Evolutionary conservation across 1,140 invertebrate species (phyloP).

Genomic region (Leptopilina clavipes): DNA sequence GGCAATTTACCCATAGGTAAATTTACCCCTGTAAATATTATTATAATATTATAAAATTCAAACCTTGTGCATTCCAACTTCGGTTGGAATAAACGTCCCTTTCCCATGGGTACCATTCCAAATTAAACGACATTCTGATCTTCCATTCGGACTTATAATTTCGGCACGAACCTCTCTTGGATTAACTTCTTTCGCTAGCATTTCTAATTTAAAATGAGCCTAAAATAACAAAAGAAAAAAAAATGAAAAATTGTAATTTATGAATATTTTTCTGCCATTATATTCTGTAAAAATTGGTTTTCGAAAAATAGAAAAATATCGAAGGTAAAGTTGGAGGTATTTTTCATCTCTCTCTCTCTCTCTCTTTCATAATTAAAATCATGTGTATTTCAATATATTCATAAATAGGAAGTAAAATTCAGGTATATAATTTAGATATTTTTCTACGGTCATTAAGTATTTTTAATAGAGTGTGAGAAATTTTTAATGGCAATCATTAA

Average conservation of each 20-base stretch:
- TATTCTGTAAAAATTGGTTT: no score
- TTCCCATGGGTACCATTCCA: slow-evolving; percentile 83
- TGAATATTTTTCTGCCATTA: no score
- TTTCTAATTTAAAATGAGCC: slow-evolving; percentile 88
- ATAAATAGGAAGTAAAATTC: neutral
- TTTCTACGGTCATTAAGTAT: slow-evolving; percentile 16
- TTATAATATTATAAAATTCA: slow-evolving; percentile 33
- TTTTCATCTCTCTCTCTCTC: neutral
- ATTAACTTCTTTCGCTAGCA: slow-evolving; percentile 85
- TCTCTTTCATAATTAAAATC: no score
- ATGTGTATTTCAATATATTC: neutral
- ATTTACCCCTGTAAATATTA: no score
- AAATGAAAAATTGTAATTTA: neutral
- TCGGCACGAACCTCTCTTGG: slow-evolving; percentile 86
- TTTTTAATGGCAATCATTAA: slow-evolving; percentile 40
- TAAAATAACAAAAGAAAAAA: slow-evolving; percentile 67
- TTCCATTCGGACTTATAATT: slow-evolving; percentile 86
- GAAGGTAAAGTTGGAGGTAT: neutral
- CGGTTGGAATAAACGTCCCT: slow-evolving; percentile 90
- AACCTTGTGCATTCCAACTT: slow-evolving; percentile 93
- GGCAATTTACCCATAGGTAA: no score
- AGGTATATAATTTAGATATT: slow-evolving; percentile 11
- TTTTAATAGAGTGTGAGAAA: slow-evolving; percentile 27
- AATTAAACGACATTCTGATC: slow-evolving; percentile 77
- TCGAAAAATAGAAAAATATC: no score